Base-by-base conservation (phyloP, 2,113 vertebrate species). In the Scomber scombrus region DNA sequence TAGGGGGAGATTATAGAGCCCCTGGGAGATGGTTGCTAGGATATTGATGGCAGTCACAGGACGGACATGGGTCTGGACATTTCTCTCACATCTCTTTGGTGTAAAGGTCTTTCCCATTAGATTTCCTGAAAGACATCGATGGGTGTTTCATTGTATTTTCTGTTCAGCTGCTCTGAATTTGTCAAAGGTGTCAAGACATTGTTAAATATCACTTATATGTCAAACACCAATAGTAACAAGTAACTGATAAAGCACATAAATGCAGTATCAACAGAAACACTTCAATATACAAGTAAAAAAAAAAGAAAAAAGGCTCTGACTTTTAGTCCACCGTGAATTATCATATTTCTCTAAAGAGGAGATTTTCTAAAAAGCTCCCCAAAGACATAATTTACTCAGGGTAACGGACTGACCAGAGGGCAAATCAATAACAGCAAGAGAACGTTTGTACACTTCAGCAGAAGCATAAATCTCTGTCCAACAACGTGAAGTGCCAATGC, bases 1-100 rank as follows among this genome's bases (percentile, higher is more conserved):
- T 91, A 74, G 82, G 34, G 75, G 78, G 40, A 86, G 89, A 91
- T 93, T 88, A 92, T 52, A 31, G 65, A 54, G 72, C 67, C 72
- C 65, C 75, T 70, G 71, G 90, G 81, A 86, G 64, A 82, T 1
- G 5, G 86, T 90, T 89, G 82, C 82, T 80, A 89, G 90, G 90
- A 84, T 79, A 90, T 88, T 75, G 70, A 91, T 86, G 71, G 80
- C 60, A 67, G 76, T 72, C 82, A 70, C 54, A 60, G 78, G 80
- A 62, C 43, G 50, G 71, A 84, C 79, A 23, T 18, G 40, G 68
- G 73, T 85, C 45, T 64, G 65, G 78, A 83, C 49, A 71, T 65
- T 64, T 82, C 23, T 85, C 21, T 68, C 50, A 23, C 46, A 56
- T 86, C 23, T 81, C 70, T 71, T 75, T 61, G 50, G 29, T 66